Conservation (phyloP, 30 jellyfish, hydroid and myxozoan species). For the Sanderia malayensis region DNA sequence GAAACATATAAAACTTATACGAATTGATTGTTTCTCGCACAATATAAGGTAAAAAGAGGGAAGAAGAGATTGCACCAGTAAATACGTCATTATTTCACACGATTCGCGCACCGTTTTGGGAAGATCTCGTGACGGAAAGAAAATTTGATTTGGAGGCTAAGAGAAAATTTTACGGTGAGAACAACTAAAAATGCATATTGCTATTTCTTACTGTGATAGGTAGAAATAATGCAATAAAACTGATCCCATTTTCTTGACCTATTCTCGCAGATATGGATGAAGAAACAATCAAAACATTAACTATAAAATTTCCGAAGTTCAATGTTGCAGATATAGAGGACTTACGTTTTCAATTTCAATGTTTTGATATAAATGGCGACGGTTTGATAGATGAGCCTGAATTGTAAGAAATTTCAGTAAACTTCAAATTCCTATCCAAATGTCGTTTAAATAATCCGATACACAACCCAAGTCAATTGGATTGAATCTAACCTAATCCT, state of each 20-base stretch:
- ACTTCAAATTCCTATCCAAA: too few relatives aligned
- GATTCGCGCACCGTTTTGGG: conserved; percentile 60
- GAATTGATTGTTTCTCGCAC: not conserved
- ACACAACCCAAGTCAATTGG: too few relatives aligned
- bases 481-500: too few relatives aligned
- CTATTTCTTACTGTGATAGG: too few relatives aligned
- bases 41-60: conserved; percentile 40
- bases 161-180: conserved; percentile 43
- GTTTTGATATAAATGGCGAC: conserved; percentile 56
- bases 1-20: not conserved
- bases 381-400: conserved; percentile 53
- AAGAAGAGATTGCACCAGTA: conserved; percentile 18
- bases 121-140: conserved; percentile 32
- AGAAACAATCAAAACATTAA: conserved; percentile 12
- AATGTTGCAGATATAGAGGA: conserved; percentile 46
- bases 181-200: too few relatives aligned
- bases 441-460: too few relatives aligned
- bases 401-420: conserved; percentile 23
- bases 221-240: too few relatives aligned
- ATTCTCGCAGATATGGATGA: conserved; percentile 48
- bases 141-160: conserved; percentile 31
- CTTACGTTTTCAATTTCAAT: conserved; percentile 57
- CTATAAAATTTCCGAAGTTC: conserved; percentile 20
- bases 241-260: too few relatives aligned
- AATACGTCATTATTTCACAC: conserved; percentile 43